phyloP scores from a whole-genome alignment of 2,888 invertebrate genomes.

The Pseudanteris insignis region DNA sequence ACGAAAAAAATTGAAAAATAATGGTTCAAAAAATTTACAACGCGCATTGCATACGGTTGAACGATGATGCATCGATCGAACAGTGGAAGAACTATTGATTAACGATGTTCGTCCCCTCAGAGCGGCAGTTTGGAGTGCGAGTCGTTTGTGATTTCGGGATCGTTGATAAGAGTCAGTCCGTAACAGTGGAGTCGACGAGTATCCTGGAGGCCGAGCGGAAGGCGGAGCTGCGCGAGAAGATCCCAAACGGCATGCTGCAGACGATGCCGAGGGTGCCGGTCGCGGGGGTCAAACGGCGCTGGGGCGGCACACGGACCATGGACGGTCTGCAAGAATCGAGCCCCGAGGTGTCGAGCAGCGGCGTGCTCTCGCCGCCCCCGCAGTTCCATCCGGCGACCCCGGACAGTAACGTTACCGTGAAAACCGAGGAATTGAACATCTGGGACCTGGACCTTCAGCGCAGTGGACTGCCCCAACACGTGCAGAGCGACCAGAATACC shows the following conservation, averaged over 20 bases:
- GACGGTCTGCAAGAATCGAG: slow-evolving; percentile 61
- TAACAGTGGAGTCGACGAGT: slow-evolving; percentile 42
- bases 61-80: too few relatives aligned
- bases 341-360: slow-evolving; percentile 63
- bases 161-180: slow-evolving; percentile 17
- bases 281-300: slow-evolving; percentile 59
- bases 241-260: slow-evolving; percentile 54
- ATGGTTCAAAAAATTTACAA: too few relatives aligned
- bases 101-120: slow-evolving; percentile 10
- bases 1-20: too few relatives aligned
- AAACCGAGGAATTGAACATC: slow-evolving; percentile 75
- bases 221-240: slow-evolving; percentile 40
- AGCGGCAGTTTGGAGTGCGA: slow-evolving; percentile 12
- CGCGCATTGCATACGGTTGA: too few relatives aligned
- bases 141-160: slow-evolving; percentile 16
- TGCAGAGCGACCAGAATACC: slow-evolving; percentile 26
- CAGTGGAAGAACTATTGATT: slow-evolving; percentile 5
- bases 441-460: slow-evolving; percentile 77
- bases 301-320: slow-evolving; percentile 53
- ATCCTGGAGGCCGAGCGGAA: slow-evolving; percentile 34
- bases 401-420: slow-evolving; percentile 69
- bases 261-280: slow-evolving; percentile 60
- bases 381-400: slow-evolving; percentile 79
- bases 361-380: slow-evolving; percentile 73
- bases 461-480: slow-evolving; percentile 53